Evolutionary conservation across 2,797 vertebrate genomes (phyloP), one percentile per base, ranked within the genome.

Genomic region (Sciaenops ocellatus): DNA sequence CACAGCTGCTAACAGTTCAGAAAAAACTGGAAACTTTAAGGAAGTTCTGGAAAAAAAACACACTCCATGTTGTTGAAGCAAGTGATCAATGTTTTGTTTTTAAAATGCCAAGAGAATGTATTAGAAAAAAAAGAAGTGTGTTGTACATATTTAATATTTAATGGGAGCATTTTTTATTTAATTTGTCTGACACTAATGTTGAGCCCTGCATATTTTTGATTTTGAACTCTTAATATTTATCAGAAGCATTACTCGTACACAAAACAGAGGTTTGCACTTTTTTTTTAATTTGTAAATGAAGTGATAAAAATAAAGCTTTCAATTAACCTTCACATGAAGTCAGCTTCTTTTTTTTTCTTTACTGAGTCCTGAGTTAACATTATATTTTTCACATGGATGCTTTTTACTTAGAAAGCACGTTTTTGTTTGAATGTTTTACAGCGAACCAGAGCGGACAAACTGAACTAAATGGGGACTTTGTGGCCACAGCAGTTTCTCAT

Each of bases 251-350:
- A 34, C 17, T 65, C 12, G 17, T 34, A 54, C 56, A 74, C n/a
- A 47, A 73, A 69, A 81, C 12, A 6, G 4, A 60, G 16, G 78
- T 64, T 79, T 87, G 88, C 90, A 91, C 84, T 86, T 84, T 88
- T 78, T 47, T 69, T 78, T 51, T 56, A 10, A 48, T 81, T 81
- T 85, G 73, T 84, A 75, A 84, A 69, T 84, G 16, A 85, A 72
- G 65, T 61, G 61, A 70, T 12, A 48, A 75, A 73, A 89, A 85
- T 79, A 83, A 89, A 90, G 0, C 38, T 63, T 13, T 48, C 3
- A 64, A 16, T 42, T 75, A 22, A 42, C 44, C 13, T 73, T 63
- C 63, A 56, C 68, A 81, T 1, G 1, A 4, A 30, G 1, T 50
- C 60, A 42, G 10, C 5, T 54, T 62, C 20, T 34, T 26, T 52